Evolutionary conservation across 1,140 invertebrate species (phyloP), one percentile per base, ranked within the genome.

Genomic region (Macrocentrus cingulum): DNA sequence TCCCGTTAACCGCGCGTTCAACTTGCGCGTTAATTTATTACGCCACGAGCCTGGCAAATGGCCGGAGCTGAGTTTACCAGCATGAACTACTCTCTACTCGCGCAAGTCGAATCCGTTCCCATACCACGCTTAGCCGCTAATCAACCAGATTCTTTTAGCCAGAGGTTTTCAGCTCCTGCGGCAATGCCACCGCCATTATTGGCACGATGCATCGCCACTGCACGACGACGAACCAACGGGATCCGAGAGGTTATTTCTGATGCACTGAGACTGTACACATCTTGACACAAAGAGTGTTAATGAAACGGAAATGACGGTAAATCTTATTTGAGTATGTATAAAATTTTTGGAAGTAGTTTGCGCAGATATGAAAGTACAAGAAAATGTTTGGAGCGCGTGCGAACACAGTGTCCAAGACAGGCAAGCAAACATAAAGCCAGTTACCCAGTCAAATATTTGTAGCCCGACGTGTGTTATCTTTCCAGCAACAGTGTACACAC

Each of bases 361-460:
- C 32, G 9, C 20, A 19, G 22, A n/a, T n/a, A n/a, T n/a, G n/a
- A n/a, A n/a, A n/a, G n/a, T n/a, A 29, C 4, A 29, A 29, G 25
- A 29, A 29, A 29, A 29, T 29, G 25, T 29, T 9, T 29, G 25
- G 48, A 13, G 7, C 2, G 48, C 18, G 51, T 41, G 4, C 39
- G 36, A 39, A 55, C n/a, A 16, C 18, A n/a, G 13, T 41, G 36
- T 53, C 32, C 50, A 53, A 53, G 19, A 15, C 16, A 53, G 42
- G 46, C 25, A 55, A 22, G 32, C 36, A 77, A 75, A 75, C 68
- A 71, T 16, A 58, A 66, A 66, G 67, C 68, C 64, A 69, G 70
- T 73, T 73, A 70, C 62, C 66, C 66, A 70, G 60, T 69, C 73
- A 77, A 80, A 80, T 79, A 79, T 80, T 77, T 79, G 72, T 67